phyloP scores from a whole-genome alignment of 2,797 vertebrate species.

The Zonotrichia albicollis region DNA sequence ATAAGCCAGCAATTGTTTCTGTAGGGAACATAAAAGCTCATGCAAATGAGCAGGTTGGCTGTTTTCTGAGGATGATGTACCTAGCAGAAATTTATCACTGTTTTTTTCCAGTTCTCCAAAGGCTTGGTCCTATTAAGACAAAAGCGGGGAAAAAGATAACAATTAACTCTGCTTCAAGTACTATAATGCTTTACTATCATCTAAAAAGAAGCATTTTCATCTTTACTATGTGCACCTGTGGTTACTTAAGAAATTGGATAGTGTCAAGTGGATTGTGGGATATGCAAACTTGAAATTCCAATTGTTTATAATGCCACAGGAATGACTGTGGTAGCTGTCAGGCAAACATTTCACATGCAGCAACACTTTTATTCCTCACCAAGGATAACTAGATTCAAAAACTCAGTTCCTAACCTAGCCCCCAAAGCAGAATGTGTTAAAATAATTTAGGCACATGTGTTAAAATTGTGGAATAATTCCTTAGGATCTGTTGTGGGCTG shows the following conservation, averaged over 20 bases:
- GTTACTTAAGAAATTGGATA: not conserved
- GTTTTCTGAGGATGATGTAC: constrained; percentile 91
- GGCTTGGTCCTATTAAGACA: constrained; percentile 88
- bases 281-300: not conserved
- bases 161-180: not conserved
- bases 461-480: not conserved
- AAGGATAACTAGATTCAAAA: not conserved
- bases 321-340: not conserved
- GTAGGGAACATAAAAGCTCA: constrained; percentile 93
- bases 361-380: not conserved
- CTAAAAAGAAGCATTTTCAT: not conserved
- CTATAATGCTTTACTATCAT: not conserved
- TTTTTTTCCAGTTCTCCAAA: constrained; percentile 98
- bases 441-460: not conserved
- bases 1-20: constrained; percentile 95
- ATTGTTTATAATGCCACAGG: not conserved
- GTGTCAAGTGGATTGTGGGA: not conserved
- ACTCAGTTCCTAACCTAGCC: not conserved
- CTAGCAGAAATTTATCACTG: constrained; percentile 93
- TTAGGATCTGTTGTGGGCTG: not conserved
- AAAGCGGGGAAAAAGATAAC: fast-evolving
- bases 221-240: not conserved
- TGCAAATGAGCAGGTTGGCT: constrained; percentile 97
- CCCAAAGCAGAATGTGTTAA: not conserved
- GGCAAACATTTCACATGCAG: not conserved